Evolutionary conservation across 2,113 vertebrate species (phyloP).

Genomic region (Phalacrocorax brasilianus): DNA sequence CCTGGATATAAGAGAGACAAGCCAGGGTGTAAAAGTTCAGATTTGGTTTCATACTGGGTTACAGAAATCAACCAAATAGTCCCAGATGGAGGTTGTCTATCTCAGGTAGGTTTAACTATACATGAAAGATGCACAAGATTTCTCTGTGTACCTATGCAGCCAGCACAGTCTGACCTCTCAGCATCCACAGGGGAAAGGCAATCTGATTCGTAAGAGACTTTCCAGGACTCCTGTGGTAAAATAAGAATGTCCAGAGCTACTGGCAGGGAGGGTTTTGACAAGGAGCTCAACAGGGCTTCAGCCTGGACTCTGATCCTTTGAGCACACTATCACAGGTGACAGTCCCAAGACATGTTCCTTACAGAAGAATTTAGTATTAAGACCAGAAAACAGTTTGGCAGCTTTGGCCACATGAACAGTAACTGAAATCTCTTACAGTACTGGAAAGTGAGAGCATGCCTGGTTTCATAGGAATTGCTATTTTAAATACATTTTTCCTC

Average conservation of each 20-base stretch:
- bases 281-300: neutral
- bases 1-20: neutral
- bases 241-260: neutral
- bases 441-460: neutral
- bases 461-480: neutral
- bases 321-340: neutral
- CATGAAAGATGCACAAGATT: neutral
- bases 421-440: neutral
- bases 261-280: neutral
- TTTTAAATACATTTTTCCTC: neutral
- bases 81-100: too few species aligned
- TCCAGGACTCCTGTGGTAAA: neutral
- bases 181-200: neutral
- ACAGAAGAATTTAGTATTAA: neutral
- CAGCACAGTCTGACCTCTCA: neutral
- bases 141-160: neutral
- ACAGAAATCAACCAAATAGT: neutral
- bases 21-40: neutral
- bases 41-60: neutral
- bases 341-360: neutral
- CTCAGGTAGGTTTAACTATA: neutral
- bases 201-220: neutral
- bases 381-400: neutral
- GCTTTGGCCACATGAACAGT: neutral
- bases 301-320: neutral